Evolutionary conservation across 1,140 invertebrate genomes (phyloP), one percentile per base, ranked within the genome.

Genomic region (Adelges cooleyi): DNA sequence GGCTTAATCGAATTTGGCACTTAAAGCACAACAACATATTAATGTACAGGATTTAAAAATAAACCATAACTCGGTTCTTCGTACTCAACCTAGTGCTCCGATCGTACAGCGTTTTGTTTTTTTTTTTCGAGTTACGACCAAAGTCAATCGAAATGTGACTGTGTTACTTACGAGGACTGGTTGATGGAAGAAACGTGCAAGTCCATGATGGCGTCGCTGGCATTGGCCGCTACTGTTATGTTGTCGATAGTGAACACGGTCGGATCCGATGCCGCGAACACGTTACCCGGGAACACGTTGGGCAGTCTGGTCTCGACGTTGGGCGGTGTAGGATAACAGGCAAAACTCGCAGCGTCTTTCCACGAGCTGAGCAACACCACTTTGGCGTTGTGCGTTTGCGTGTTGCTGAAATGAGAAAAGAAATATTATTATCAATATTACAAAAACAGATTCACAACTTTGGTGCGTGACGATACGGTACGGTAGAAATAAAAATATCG

Each of bases 231-330:
- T 27, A 62, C 33, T 29, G 33, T 62, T 20, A 62, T 29, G 11
- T 33, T 42, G n/a, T 62, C 46, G 1, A 46, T 13, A 1, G 38
- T 23, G 20, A 62, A 48, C 11, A 62, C 56, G 20, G 38, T 20
- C 33, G 56, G 56, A 36, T 62, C 56, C 15, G 56, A 62, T 18
- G 44, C 42, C 56, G 46, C 44, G 2, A 33, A 62, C 18, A 48
- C 1, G 2, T 62, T 62, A 5, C 46, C 33, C 2, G 56, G 56
- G 22, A 17, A 62, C 13, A 62, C 18, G 20, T 3, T 29, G 2
- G 13, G 42, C 17, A 62, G 46, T 2, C 3, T 18, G 8, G 56
- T 46, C 2, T 62, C 56, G 1, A 6, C 10, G 11, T 62, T 62
- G 20, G 56, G 56, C 9, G 56, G 56, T 11, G 56, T 62, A 29